These are phyloP conservation scores for Ditylenchus weischeri DNA, from an alignment of 2,888 invertebrate genomes.

Conservation along the genomic window DNA sequence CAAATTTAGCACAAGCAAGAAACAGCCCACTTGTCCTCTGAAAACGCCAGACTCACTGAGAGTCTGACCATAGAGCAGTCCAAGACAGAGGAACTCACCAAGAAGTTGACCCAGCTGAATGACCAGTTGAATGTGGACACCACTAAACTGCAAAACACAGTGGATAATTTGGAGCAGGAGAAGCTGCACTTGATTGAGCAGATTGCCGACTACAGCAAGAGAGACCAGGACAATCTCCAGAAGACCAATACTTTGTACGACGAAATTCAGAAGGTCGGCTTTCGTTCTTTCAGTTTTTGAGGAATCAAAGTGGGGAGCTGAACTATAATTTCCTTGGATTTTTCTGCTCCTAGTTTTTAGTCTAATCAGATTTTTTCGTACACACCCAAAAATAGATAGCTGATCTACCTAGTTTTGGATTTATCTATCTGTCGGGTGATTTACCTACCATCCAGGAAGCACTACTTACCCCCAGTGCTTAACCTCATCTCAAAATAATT, in stretches of 20 bases:
- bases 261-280: conserved; percentile 24
- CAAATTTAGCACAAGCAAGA: conserved; percentile 1
- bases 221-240: conserved; percentile 27
- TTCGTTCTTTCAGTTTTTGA: no score
- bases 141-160: neutral
- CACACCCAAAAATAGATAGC: no score
- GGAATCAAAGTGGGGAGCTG: no score
- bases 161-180: conserved; percentile 28
- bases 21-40: neutral
- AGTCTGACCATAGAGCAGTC: neutral
- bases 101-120: neutral
- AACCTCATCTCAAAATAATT: no score
- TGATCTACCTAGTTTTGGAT: no score
- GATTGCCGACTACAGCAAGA: conserved; percentile 13
- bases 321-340: no score
- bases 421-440: no score
- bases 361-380: no score
- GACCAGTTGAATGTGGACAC: conserved; percentile 5
- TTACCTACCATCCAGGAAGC: no score
- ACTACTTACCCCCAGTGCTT: no score
- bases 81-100: neutral
- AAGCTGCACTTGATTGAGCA: conserved; percentile 26
- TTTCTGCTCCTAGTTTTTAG: no score
- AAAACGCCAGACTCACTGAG: neutral
- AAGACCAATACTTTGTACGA: conserved; percentile 23